phyloP scores from a whole-genome alignment of 2,113 vertebrate genomes.

The Corythoichthys intestinalis region DNA sequence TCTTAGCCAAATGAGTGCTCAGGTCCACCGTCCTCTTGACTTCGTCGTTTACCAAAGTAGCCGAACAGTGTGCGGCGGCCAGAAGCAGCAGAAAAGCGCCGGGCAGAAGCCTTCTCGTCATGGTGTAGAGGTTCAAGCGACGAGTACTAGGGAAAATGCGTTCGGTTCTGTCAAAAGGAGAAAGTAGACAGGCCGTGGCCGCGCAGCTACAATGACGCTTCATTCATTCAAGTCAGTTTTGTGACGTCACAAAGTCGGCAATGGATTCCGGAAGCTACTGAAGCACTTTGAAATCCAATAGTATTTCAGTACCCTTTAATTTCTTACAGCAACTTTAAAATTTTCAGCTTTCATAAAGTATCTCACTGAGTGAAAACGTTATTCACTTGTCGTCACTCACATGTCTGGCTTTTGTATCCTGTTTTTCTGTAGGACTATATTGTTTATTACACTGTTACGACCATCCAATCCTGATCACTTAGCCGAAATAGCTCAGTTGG shows the following conservation, averaged over 20 bases:
- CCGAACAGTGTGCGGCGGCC: conserved; percentile 33
- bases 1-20: conserved; percentile 89
- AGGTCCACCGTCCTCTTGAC: conserved; percentile 88
- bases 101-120: conserved; percentile 19
- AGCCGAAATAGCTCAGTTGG: conserved; percentile 65
- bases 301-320: too few species aligned
- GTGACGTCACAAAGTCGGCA: conserved; percentile 42
- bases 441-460: too few species aligned
- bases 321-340: too few species aligned
- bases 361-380: too few species aligned
- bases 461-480: too few species aligned
- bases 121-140: not conserved
- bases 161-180: not conserved
- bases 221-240: conserved; percentile 48
- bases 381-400: too few species aligned
- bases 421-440: too few species aligned
- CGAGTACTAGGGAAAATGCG: not conserved
- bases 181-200: conserved; percentile 52
- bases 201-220: conserved; percentile 74
- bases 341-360: too few species aligned
- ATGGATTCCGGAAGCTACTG: not conserved
- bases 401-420: too few species aligned
- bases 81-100: conserved; percentile 50
- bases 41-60: conserved; percentile 82
- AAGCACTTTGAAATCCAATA: not conserved